phyloP scores from a whole-genome alignment of 2,797 vertebrate species.

The Knipowitschia caucasica region DNA sequence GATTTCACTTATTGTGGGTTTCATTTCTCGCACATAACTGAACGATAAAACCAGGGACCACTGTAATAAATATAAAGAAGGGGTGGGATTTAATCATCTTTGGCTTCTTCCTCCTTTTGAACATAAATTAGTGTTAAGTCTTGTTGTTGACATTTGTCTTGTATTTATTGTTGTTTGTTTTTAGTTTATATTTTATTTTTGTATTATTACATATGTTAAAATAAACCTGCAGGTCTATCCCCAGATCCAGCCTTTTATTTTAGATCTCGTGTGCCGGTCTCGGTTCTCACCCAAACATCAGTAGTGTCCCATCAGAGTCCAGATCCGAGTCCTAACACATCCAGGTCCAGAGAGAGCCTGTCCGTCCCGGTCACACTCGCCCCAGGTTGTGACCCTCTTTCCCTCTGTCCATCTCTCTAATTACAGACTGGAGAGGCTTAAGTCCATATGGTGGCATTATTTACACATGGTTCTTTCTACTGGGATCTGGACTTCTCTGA shows the following conservation, averaged over 20 bases:
- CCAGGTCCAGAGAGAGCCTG: slow-evolving; percentile 15
- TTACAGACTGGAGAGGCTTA: slow-evolving; percentile 51
- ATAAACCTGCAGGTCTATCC: too few species aligned
- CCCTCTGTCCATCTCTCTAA: slow-evolving; percentile 33
- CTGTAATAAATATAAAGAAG: too few species aligned
- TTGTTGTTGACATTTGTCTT: too few species aligned
- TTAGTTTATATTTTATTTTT: too few species aligned
- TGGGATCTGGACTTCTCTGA: slow-evolving; percentile 24
- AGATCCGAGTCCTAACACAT: slow-evolving; percentile 3
- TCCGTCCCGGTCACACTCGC: slow-evolving; percentile 20
- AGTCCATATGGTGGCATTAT: slow-evolving; percentile 60
- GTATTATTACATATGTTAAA: too few species aligned
- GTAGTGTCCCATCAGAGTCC: slow-evolving; percentile 4
- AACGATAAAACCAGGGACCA: too few species aligned
- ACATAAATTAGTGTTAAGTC: neutral
- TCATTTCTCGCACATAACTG: too few species aligned
- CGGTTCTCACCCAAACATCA: neutral
- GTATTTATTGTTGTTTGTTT: too few species aligned
- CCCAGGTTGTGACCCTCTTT: slow-evolving; percentile 32
- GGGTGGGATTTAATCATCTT: too few species aligned
- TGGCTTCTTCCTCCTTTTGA: too few species aligned
- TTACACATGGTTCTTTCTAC: slow-evolving; percentile 7
- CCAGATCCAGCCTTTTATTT: neutral
- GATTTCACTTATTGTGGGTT: too few species aligned
- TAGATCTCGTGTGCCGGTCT: neutral